Conservation (phyloP, 2,113 vertebrate species). For the Vicugna pacos region DNA sequence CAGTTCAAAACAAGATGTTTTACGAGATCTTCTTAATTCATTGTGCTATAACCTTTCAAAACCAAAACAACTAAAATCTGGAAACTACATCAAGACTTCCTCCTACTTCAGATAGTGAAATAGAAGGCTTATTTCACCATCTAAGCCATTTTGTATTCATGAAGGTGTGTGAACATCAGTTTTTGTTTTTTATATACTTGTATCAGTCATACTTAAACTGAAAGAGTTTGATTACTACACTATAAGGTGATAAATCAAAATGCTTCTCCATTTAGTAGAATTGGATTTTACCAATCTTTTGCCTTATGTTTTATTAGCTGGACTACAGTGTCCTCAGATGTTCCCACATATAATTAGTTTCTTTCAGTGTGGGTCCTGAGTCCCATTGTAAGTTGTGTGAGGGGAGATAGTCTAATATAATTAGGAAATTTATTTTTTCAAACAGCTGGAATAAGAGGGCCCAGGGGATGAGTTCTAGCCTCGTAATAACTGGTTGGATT, state of each 20-base stretch:
- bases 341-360: background rate
- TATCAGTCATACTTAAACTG: constrained; percentile 70
- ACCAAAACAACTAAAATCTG: background rate
- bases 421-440: background rate
- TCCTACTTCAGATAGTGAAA: background rate
- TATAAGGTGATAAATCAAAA: constrained; percentile 65
- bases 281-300: constrained; percentile 23
- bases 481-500: background rate
- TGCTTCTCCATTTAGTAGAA: background rate
- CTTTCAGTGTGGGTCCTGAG: background rate
- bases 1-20: constrained; percentile 16
- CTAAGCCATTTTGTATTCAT: constrained; percentile 65
- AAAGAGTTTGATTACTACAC: constrained; percentile 47
- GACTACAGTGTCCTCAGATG: background rate
- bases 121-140: constrained; percentile 52
- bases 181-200: constrained; percentile 69
- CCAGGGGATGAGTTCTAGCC: background rate
- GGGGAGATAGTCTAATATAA: background rate
- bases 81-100: background rate
- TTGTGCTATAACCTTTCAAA: background rate
- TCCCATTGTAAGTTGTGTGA: background rate
- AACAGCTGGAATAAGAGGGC: background rate
- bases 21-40: background rate
- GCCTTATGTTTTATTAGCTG: constrained; percentile 13
- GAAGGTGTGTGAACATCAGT: constrained; percentile 52